These are phyloP conservation scores for Synchiropus splendidus DNA, from an alignment of 2,113 vertebrate species.

Conservation along the genomic window DNA sequence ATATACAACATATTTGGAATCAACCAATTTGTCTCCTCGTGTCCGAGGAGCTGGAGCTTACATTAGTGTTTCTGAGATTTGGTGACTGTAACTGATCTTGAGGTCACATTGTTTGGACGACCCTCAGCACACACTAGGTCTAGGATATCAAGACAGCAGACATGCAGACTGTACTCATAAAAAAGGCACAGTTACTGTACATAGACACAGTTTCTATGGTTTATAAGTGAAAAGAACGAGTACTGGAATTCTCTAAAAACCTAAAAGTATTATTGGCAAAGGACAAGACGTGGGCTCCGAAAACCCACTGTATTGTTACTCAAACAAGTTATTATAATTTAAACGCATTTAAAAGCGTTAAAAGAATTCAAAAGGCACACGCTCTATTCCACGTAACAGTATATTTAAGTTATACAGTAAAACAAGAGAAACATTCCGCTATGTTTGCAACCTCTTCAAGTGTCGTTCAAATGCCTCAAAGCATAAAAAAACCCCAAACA, in stretches of 20 bases:
- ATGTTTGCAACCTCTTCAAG: slow-evolving; percentile 14
- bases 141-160: slow-evolving; percentile 51
- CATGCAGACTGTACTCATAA: slow-evolving; percentile 55
- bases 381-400: slow-evolving; percentile 8
- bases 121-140: slow-evolving; percentile 47
- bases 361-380: slow-evolving; percentile 1
- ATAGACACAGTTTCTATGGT: slow-evolving; percentile 50
- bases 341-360: slow-evolving; percentile 15
- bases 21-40: no score
- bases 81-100: slow-evolving; percentile 10
- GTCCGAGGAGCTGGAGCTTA: no score
- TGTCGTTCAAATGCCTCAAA: slow-evolving; percentile 4
- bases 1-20: no score
- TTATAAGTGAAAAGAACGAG: slow-evolving; percentile 35
- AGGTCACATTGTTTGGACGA: slow-evolving; percentile 44
- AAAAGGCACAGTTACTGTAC: slow-evolving; percentile 62
- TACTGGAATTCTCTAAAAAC: slow-evolving; percentile 36
- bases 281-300: no score
- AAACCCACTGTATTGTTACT: no score
- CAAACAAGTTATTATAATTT: slow-evolving; percentile 5
- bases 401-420: slow-evolving; percentile 7
- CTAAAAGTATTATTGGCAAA: slow-evolving; percentile 29
- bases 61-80: slow-evolving; percentile 10
- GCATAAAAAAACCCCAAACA: slow-evolving; percentile 12
- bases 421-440: slow-evolving; percentile 1